These are phyloP conservation scores for Sebastes diploproa DNA, from an alignment of 2,797 vertebrate species.

Conservation along the genomic window DNA sequence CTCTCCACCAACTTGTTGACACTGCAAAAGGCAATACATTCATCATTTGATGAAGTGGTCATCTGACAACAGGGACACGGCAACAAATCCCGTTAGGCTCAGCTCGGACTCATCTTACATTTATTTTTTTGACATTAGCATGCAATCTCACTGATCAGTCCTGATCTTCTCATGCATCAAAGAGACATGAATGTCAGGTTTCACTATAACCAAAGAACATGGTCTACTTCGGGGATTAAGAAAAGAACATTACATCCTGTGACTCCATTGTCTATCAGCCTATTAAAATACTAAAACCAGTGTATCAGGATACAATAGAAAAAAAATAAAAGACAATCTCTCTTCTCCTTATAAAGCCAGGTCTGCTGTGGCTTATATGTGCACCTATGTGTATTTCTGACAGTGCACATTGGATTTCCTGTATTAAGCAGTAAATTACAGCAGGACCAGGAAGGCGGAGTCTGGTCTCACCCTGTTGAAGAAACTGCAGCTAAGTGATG, in stretches of 20 bases:
- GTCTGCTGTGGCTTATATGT: conserved; percentile 21
- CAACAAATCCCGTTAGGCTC: conserved; percentile 32
- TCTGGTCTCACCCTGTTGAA: neutral
- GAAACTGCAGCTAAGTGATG: neutral
- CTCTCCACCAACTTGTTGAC: neutral
- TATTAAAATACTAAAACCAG: conserved; percentile 43
- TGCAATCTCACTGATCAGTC: conserved; percentile 12
- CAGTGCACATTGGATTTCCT: conserved; percentile 6
- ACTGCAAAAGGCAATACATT: conserved; percentile 3
- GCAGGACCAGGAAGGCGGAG: neutral
- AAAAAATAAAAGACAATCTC: neutral
- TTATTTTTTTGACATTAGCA: conserved; percentile 44
- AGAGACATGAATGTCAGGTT: conserved; percentile 40
- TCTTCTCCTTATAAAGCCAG: conserved; percentile 65
- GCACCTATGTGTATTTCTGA: conserved; percentile 3
- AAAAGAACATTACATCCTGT: conserved; percentile 41
- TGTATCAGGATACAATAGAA: conserved; percentile 11
- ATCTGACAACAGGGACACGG: conserved; percentile 36
- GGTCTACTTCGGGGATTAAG: conserved; percentile 50
- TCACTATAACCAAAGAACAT: conserved; percentile 30
- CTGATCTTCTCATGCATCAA: conserved; percentile 31
- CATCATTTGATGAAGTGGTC: conserved; percentile 36
- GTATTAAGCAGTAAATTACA: conserved; percentile 18
- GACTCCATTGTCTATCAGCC: conserved; percentile 36
- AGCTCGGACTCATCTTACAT: neutral